A percentile compares a stretch with the other conserved stretches of the same genome.
Conservation (phyloP, 1,140 invertebrate species). For the Drosophila kohkoa region DNA sequence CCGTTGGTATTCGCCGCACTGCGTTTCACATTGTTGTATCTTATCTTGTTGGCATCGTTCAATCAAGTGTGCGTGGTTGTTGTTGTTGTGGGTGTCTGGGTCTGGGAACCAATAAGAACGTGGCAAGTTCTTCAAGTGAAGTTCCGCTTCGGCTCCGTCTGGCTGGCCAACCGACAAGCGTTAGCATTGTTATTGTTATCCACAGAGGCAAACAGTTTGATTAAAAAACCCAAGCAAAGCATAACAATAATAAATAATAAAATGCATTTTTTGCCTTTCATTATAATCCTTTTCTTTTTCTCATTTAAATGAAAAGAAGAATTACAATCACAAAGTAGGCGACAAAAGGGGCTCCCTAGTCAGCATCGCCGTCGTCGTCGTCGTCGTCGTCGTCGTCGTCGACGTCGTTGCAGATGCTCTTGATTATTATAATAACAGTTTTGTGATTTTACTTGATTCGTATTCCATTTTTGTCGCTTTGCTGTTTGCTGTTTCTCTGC, state of each 20-base stretch:
- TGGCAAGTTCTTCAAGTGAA: conserved; percentile 30
- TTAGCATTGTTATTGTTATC: conserved; percentile 11
- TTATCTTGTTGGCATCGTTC: conserved; percentile 48
- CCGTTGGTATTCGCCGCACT: conserved; percentile 29
- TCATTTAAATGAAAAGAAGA: conserved; percentile 68
- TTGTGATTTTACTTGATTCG: conserved; percentile 59
- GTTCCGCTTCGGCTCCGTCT: conserved; percentile 25
- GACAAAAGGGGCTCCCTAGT: conserved; percentile 44
- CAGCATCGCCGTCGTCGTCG: neutral
- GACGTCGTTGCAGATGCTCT: conserved; percentile 23
- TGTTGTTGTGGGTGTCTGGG: conserved; percentile 33
- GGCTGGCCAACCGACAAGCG: conserved; percentile 23
- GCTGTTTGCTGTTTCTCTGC: conserved; percentile 19
- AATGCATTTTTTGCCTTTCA: conserved; percentile 63
- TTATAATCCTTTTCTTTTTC: conserved; percentile 30
- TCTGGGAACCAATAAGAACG: conserved; percentile 63
- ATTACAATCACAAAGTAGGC: conserved; percentile 79
- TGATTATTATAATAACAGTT: conserved; percentile 79
- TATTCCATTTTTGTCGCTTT: conserved; percentile 35
- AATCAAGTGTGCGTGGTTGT: conserved; percentile 53
- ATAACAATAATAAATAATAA: conserved; percentile 76
- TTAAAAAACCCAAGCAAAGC: conserved; percentile 62
- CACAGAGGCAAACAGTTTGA: conserved; percentile 49
- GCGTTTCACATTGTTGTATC: conserved; percentile 38
- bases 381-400: neutral